Evolutionary conservation across 2,113 vertebrate genomes (phyloP), one percentile per base, ranked within the genome.

Genomic region (Phalacrocorax aristotelis): DNA sequence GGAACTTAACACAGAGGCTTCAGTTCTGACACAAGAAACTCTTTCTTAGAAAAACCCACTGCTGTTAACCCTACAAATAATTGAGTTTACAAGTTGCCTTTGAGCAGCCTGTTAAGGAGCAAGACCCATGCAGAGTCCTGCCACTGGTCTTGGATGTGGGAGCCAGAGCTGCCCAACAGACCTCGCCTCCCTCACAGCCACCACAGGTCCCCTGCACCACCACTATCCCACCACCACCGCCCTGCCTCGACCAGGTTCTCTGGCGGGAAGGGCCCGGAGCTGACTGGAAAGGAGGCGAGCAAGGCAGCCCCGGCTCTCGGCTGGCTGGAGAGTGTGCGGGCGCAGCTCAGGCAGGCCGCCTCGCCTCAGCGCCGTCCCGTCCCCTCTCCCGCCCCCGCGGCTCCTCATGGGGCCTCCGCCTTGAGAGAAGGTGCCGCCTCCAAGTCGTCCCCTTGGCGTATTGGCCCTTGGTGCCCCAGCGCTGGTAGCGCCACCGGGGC

Each of bases 401-500:
- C 69, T 23, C 62, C 74, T 25, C 34, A 12, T 3, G 2, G n/a
- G 9, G 30, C 25, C 38, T 29, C 62, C 0, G 4, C 7, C 42
- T 61, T 34, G 48, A 42, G 30, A 42, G 46, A 44, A 61, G 18
- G 40, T 2, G 1, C 49, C 40, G 19, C 13, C 10, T 13, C 68
- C 15, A 0, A 3, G 20, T 12, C 6, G 0, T 10, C 21, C 55
- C 49, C 17, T 30, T 8, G 16, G 5, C 4, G 1, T 4, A 8
- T 5, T 1, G 1, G 11, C 18, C 51, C 51, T 21, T 29, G 29
- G 27, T 27, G 4, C 11, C 10, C 10, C 70, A 20, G 64, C 32
- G 30, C 20, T 7, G 7, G 18, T 4, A 42, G 52, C 7, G 0
- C 29, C 1, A 2, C 22, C 2, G 0, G 0, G 1, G 54, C 23